phyloP scores from a whole-genome alignment of 2,888 invertebrate species.

The Ariolimax columbianus region DNA sequence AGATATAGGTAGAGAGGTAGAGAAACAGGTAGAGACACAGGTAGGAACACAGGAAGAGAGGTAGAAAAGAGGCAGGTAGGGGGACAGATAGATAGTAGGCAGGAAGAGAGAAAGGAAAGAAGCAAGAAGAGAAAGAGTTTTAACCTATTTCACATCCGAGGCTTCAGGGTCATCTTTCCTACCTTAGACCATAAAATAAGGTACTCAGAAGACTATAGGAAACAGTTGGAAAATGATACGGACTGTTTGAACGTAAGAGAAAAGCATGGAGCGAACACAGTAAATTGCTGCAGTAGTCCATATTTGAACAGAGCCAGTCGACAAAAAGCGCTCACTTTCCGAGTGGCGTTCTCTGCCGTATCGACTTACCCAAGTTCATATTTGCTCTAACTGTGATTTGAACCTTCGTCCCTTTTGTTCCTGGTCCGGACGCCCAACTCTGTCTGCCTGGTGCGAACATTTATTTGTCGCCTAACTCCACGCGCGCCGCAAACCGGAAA shows the following conservation, averaged over 20 bases:
- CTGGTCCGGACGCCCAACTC: constrained; percentile 9
- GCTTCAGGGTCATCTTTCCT: not conserved
- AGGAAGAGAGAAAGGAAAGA: not conserved
- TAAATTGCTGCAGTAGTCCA: constrained; percentile 31
- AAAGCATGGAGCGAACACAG: constrained; percentile 17
- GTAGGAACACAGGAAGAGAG: not conserved
- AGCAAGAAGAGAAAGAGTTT: not conserved
- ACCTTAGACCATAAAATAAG: not conserved
- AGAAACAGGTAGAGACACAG: too few species aligned
- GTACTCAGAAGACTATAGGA: constrained; percentile 2
- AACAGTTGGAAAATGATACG: constrained; percentile 38
- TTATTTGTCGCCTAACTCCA: constrained; percentile 10
- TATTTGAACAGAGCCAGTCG: constrained; percentile 36
- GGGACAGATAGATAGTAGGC: not conserved
- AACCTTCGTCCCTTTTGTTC: constrained; percentile 46
- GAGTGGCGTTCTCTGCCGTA: constrained; percentile 33
- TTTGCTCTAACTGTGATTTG: constrained; percentile 48
- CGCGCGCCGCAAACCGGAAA: constrained; percentile 30
- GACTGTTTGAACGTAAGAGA: constrained; percentile 35
- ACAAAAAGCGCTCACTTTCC: constrained; percentile 50
- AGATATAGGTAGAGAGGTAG: not conserved
- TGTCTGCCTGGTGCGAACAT: constrained; percentile 43
- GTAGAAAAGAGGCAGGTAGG: not conserved
- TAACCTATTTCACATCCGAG: not conserved
- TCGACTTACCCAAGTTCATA: constrained; percentile 48